Percentiles rank a stretch among this genome's conserved stretches.
Conservation (phyloP, 2,888 invertebrate genomes). For the Teleogryllus oceanicus region DNA sequence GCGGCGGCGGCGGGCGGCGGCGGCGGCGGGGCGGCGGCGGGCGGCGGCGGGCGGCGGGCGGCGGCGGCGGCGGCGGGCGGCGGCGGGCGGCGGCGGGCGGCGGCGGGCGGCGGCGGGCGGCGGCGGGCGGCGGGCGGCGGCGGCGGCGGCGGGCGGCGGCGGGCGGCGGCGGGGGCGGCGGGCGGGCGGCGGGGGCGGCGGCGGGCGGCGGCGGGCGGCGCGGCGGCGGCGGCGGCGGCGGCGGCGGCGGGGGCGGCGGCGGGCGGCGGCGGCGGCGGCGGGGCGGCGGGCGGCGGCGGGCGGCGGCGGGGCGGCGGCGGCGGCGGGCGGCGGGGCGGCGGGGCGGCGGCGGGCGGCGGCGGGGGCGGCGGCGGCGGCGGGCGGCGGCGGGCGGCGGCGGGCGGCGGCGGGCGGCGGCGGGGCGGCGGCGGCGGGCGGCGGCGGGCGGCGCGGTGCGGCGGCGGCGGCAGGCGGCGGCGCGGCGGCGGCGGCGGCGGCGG, state of each 20-base stretch:
- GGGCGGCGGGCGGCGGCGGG: background rate
- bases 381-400: background rate
- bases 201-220: no score
- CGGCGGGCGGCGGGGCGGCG: no score
- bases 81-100: background rate
- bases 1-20: no score
- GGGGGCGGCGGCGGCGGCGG: background rate
- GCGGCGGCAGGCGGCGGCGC: no score
- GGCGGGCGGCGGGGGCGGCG: no score
- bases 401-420: background rate
- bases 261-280: background rate
- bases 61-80: background rate
- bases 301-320: background rate
- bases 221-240: background rate
- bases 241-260: background rate
- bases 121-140: no score
- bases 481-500: no score
- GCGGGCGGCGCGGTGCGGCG: background rate
- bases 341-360: no score
- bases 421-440: background rate
- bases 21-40: no score
- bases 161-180: no score
- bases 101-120: background rate
- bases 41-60: no score
- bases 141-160: no score